phyloP scores from a whole-genome alignment of 2,113 vertebrate species.

The Maccullochella peelii region DNA sequence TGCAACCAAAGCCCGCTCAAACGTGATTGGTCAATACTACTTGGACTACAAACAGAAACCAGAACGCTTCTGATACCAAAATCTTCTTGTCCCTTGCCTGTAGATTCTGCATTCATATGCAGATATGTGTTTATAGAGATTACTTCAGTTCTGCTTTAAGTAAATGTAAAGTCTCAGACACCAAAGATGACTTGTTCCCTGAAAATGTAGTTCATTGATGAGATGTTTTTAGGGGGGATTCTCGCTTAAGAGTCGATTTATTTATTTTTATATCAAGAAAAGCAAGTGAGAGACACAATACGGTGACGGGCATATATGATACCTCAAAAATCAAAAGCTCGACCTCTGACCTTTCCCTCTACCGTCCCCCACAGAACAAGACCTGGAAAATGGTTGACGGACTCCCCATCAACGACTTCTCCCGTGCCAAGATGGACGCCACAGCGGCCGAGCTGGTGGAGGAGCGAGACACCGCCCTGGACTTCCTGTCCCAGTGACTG shows the following conservation, averaged over 20 bases:
- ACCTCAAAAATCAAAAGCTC: neutral
- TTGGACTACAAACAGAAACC: too few species aligned
- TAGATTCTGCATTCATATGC: too few species aligned
- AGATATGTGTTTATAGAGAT: too few species aligned
- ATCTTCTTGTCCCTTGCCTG: too few species aligned
- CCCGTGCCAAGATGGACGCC: conserved; percentile 93
- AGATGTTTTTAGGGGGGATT: neutral
- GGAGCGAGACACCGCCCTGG: conserved; percentile 93
- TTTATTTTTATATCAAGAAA: neutral
- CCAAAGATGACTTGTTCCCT: too few species aligned
- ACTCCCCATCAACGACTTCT: conserved; percentile 93
- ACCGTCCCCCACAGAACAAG: conserved; percentile 86
- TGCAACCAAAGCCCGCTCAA: too few species aligned
- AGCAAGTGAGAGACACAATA: neutral
- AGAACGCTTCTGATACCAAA: too few species aligned
- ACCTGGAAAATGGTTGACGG: conserved; percentile 94
- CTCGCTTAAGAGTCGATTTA: too few species aligned
- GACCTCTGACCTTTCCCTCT: neutral
- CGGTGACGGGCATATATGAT: neutral
- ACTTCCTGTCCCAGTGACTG: conserved; percentile 94
- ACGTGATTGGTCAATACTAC: too few species aligned
- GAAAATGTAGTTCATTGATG: neutral
- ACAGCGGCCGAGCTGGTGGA: conserved; percentile 94
- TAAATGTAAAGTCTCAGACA: too few species aligned
- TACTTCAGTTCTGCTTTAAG: neutral